Evolutionary conservation across 2,888 invertebrate species (phyloP), one percentile per base, ranked within the genome.

Genomic region (Melanargia galathea): DNA sequence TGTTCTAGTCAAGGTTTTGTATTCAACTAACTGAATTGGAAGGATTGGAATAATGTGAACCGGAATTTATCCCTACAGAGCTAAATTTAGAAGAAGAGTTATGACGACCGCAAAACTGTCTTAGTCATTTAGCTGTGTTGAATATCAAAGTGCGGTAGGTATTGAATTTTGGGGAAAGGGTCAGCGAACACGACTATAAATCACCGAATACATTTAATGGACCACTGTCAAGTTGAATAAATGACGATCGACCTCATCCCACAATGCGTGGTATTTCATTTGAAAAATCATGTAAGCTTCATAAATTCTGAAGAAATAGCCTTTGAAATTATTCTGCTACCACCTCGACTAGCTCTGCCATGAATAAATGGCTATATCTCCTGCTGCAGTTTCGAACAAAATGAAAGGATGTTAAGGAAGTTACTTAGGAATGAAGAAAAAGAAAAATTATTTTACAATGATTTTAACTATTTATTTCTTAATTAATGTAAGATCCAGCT

Each of bases 201-300:
- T 75, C 73, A 75, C 69, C 60, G 60, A 64, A 63, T 67, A 61
- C 20, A 62, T 70, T 70, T 70, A 73, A 73, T 70, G 72, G 70
- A 70, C 68, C 72, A 62, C 66, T 68, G 72, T 72, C 74, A 67
- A 70, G 62, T 63, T 55, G 69, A 69, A 72, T 72, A 71, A 72
- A 72, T 73, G 70, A 71, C 65, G 52, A 62, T 56, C 49, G 54
- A 57, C 68, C 66, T 62, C 60, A 65, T 55, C 52, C 63, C 60
- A 59, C 55, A 48, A 38, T 60, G 46, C 48, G 61, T 38, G 40
- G 10, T 45, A 30, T 45, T 45, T 54, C 51, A 59, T 59, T 56
- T 56, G 56, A 33, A 57, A 48, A 5, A 26, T 49, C 10, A 16
- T 55, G 26, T 26, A 40, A 11, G 16, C 13, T 26, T 55, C 43